Evolutionary conservation across 2,797 vertebrate species (phyloP).

Genomic region (Chelon labrosus): DNA sequence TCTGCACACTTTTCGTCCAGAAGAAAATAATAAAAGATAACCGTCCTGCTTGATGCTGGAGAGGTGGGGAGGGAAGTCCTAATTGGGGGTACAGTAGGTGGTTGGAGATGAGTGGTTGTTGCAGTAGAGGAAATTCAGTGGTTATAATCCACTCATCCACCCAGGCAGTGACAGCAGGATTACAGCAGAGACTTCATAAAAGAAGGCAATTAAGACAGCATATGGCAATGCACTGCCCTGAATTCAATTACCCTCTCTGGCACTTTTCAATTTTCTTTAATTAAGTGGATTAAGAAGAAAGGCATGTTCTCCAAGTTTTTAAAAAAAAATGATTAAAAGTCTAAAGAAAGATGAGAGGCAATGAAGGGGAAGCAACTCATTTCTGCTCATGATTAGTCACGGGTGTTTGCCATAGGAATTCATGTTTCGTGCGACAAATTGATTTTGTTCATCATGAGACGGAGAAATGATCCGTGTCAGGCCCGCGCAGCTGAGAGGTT

Average conservation of each 20-base stretch:
- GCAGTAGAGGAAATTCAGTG: slow-evolving; percentile 49
- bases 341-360: slow-evolving; percentile 51
- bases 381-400: slow-evolving; percentile 67
- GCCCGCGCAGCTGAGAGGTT: slow-evolving; percentile 27
- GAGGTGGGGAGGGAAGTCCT: slow-evolving; percentile 27
- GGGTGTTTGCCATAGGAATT: slow-evolving; percentile 44
- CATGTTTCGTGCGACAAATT: slow-evolving; percentile 53
- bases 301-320: slow-evolving; percentile 69
- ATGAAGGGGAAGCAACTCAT: slow-evolving; percentile 43
- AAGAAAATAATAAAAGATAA: background rate
- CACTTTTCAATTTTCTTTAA: slow-evolving; percentile 81
- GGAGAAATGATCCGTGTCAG: slow-evolving; percentile 45
- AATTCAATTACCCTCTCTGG: slow-evolving; percentile 75
- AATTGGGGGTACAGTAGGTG: slow-evolving; percentile 51
- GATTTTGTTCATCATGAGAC: slow-evolving; percentile 49
- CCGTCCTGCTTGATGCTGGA: slow-evolving; percentile 9
- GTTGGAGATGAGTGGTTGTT: slow-evolving; percentile 40
- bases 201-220: slow-evolving; percentile 79
- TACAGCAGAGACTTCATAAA: slow-evolving; percentile 76
- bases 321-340: slow-evolving; percentile 69
- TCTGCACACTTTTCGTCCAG: slow-evolving; percentile 22
- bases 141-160: slow-evolving; percentile 80
- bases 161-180: slow-evolving; percentile 74
- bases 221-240: slow-evolving; percentile 73
- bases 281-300: slow-evolving; percentile 78